These are phyloP conservation scores for Stratiomys singularior DNA, from an alignment of 2,888 invertebrate species.

Conservation along the genomic window DNA sequence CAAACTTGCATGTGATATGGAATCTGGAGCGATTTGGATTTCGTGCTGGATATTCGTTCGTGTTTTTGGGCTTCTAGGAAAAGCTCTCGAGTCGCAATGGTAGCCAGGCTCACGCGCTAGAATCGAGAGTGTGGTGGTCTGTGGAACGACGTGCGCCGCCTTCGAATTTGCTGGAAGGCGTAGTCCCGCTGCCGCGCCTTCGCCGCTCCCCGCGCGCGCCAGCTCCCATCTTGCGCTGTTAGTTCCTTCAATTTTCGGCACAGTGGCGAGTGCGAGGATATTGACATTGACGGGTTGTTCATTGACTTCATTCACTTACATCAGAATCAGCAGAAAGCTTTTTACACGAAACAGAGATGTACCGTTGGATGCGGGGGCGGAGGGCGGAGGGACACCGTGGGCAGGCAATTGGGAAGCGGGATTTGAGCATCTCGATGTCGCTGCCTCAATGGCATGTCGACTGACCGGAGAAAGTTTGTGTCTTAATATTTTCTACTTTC, in stretches of 20 bases:
- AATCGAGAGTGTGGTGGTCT: neutral
- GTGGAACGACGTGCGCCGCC: slow-evolving; percentile 26
- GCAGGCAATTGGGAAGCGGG: neutral
- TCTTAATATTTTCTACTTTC: slow-evolving; percentile 19
- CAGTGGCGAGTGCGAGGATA: slow-evolving; percentile 30
- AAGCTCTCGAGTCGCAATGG: slow-evolving; percentile 1
- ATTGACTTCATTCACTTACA: slow-evolving; percentile 33
- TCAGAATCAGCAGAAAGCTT: slow-evolving; percentile 30
- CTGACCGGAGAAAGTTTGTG: slow-evolving; percentile 35
- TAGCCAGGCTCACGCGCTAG: neutral
- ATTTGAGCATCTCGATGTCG: slow-evolving; percentile 12
- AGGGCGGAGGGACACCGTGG: neutral
- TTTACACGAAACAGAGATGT: neutral
- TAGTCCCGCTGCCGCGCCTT: neutral
- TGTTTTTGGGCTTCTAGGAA: neutral
- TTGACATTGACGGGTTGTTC: slow-evolving; percentile 42
- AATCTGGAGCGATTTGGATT: neutral
- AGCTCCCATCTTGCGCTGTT: slow-evolving; percentile 1
- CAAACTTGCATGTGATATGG: neutral
- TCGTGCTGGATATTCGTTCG: neutral
- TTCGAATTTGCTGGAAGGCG: slow-evolving; percentile 7
- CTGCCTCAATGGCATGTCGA: neutral
- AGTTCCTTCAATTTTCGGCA: slow-evolving; percentile 36
- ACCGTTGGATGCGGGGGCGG: slow-evolving; percentile 3
- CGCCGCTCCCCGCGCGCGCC: neutral